Evolutionary conservation across 2,888 invertebrate species (phyloP), one percentile per base, ranked within the genome.

Genomic region (Megamerina dolium): DNA sequence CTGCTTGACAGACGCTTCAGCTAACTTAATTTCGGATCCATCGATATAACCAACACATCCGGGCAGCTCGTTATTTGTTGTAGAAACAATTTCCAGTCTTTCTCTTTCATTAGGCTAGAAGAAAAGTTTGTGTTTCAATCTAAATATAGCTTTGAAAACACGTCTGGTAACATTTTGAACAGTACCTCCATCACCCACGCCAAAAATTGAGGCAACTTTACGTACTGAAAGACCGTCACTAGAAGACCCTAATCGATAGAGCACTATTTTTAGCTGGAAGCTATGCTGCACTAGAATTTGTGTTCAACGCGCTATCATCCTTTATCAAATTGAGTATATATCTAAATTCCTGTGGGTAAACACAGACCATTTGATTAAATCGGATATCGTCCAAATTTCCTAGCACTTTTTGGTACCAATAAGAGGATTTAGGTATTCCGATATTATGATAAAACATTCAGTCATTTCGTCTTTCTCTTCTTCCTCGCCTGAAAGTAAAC

Each of bases 31-130:
- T 38, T 50, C 42, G 8, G 43, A 41, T 3, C 40, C 48, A 19
- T 43, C 47, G 23, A 46, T 41, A 23, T 48, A 50, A 5, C 46
- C 46, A 8, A 50, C 36, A 32, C 48, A 52, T 12, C 44, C 43
- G 16, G 46, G 45, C 36, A 50, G 33, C 29, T 50, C 45, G 14
- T 45, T 17, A 8, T 9, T 36, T 5, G 45, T 50, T 37, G 10
- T 19, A 19, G 32, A 23, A 16, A 39, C 18, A 16, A 50, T 29
- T 23, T 37, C 19, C 12, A 2, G 3, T 32, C 42, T 21, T 43
- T 49, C 41, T 17, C 16, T 29, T 21, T 33, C 41, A 36, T 33
- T 32, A 5, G 45, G 47, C 46, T 46, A 48, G 14, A 19, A 33
- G n/a, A 48, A 40, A 31, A 27, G 46, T 27, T 18, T 32, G 10